These are phyloP conservation scores for Drosophila pseudotalamancana DNA, from an alignment of 2,888 invertebrate species.

Conservation along the genomic window DNA sequence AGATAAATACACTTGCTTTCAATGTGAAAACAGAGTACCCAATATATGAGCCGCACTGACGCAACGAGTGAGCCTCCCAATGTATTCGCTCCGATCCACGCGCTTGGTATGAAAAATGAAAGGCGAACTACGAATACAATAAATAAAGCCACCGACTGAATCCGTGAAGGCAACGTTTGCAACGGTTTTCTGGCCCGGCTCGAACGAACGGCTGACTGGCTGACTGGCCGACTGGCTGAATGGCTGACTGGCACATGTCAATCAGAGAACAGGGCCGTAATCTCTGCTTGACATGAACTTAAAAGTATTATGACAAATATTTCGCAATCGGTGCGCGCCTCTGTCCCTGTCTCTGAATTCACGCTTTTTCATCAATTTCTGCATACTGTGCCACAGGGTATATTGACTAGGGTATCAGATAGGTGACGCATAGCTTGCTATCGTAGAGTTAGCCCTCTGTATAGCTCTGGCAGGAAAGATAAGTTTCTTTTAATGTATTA, in stretches of 20 bases:
- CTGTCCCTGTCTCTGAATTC: constrained; percentile 24
- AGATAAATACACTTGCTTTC: too few relatives aligned
- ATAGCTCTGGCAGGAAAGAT: too few relatives aligned
- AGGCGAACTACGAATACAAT: constrained; percentile 35
- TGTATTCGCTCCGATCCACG: not conserved
- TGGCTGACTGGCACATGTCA: constrained; percentile 71
- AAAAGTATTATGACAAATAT: constrained; percentile 80
- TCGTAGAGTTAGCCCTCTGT: too few relatives aligned
- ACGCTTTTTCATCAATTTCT: not conserved
- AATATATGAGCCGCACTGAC: constrained; percentile 4
- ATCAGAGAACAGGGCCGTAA: constrained; percentile 69
- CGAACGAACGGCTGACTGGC: constrained; percentile 50
- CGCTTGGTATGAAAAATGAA: constrained; percentile 42
- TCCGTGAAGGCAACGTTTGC: constrained; percentile 9
- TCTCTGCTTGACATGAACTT: constrained; percentile 78
- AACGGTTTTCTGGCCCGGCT: not conserved
- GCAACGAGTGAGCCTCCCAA: constrained; percentile 5
- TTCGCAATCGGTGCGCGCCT: constrained; percentile 63
- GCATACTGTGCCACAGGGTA: not conserved
- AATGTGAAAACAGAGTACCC: too few relatives aligned
- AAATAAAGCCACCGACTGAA: constrained; percentile 37
- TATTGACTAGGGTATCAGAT: not conserved
- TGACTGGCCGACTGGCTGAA: constrained; percentile 56
- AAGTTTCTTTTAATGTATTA: too few relatives aligned
- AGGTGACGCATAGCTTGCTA: too few relatives aligned